These are phyloP conservation scores for Caenorhabditis auriculariae DNA, from an alignment of 2,888 invertebrate genomes.

Conservation along the genomic window DNA sequence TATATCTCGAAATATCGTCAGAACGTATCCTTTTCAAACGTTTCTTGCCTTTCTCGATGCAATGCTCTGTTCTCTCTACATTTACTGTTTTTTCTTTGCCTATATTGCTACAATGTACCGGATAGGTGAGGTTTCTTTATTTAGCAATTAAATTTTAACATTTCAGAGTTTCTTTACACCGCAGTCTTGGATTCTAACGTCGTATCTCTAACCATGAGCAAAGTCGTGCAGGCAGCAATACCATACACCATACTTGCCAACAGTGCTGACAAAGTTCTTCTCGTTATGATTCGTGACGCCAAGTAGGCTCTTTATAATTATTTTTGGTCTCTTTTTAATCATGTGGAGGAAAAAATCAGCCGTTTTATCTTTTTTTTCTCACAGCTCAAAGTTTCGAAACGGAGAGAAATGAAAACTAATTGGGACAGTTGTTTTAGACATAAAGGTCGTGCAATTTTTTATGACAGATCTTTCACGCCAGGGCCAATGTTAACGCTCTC, in stretches of 20 bases:
- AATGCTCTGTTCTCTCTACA: conserved; percentile 43
- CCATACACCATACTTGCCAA: conserved; percentile 51
- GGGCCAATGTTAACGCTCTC: no score
- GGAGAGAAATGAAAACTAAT: no score
- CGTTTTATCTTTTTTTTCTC: neutral
- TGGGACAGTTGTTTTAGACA: no score
- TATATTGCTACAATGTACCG: conserved; percentile 9
- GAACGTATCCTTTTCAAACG: conserved; percentile 34
- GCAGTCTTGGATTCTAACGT: conserved; percentile 32
- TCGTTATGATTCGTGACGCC: conserved; percentile 20
- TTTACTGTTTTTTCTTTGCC: conserved; percentile 35
- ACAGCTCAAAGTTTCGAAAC: neutral
- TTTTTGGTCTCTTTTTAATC: neutral
- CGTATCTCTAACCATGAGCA: conserved; percentile 28
- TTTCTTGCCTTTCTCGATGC: conserved; percentile 45
- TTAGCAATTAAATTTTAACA: neutral
- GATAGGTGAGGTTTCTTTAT: neutral
- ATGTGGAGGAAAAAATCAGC: neutral
- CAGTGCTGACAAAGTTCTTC: conserved; percentile 33
- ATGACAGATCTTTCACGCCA: no score
- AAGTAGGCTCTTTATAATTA: no score
- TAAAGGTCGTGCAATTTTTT: no score
- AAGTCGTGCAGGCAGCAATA: conserved; percentile 41
- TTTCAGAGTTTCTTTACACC: conserved; percentile 30
- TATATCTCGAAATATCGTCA: conserved; percentile 12